Evolutionary conservation across 1,140 invertebrate genomes (phyloP).

Genomic region (Ips nitidus): DNA sequence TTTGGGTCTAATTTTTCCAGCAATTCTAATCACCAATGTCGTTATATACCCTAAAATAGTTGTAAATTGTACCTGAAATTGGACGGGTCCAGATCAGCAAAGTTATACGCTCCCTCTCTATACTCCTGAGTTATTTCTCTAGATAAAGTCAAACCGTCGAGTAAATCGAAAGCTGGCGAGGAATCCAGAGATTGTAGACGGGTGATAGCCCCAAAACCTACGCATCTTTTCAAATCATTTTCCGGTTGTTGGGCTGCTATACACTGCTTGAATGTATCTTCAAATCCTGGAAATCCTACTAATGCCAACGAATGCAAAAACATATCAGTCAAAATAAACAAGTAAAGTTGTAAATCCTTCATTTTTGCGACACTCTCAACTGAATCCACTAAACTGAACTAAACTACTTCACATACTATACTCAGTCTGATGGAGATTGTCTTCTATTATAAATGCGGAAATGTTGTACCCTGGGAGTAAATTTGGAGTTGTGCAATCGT

Average conservation of each 20-base stretch:
- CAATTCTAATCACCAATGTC: no score
- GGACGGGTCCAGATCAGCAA: slow-evolving; percentile 70
- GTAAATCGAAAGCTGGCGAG: slow-evolving; percentile 64
- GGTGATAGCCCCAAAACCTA: slow-evolving; percentile 67
- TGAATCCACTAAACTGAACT: no score
- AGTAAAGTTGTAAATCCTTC: no score
- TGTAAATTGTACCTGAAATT: slow-evolving; percentile 62
- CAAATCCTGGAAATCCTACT: slow-evolving; percentile 28
- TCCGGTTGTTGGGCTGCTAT: slow-evolving; percentile 52
- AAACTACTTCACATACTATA: background rate
- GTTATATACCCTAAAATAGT: background rate
- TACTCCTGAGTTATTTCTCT: slow-evolving; percentile 58
- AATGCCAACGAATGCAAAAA: slow-evolving; percentile 12
- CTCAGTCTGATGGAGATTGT: background rate
- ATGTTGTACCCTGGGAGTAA: background rate
- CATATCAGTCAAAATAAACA: background rate
- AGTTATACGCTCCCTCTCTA: slow-evolving; percentile 56
- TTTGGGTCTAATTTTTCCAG: no score
- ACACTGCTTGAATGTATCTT: slow-evolving; percentile 55
- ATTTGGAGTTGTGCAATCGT: background rate
- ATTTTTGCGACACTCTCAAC: no score
- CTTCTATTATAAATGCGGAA: background rate
- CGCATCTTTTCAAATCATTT: slow-evolving; percentile 58
- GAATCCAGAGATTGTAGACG: slow-evolving; percentile 66
- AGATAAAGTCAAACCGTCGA: slow-evolving; percentile 60